Evolutionary conservation across 2,888 invertebrate genomes (phyloP).

Genomic region (Therioaphis trifolii): DNA sequence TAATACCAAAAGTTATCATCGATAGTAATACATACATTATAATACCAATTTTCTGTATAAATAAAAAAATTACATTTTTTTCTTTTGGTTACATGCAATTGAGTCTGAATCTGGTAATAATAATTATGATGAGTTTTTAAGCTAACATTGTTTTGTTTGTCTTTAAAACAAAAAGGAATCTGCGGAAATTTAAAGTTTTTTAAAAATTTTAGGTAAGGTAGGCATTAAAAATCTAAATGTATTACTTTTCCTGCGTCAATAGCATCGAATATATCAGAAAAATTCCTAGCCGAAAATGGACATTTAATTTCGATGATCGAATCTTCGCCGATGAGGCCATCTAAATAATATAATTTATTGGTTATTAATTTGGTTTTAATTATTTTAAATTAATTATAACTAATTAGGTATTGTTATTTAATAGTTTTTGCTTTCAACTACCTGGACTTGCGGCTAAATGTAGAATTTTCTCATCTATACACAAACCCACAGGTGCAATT

Average conservation of each 20-base stretch:
- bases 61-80: constrained; percentile 26
- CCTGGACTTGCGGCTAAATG: no score
- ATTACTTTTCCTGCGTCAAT: no score
- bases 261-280: no score
- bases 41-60: not conserved
- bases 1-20: constrained; percentile 18
- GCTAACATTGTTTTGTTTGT: not conserved
- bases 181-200: constrained; percentile 7
- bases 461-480: not conserved
- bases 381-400: no score
- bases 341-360: no score
- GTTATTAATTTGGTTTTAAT: no score
- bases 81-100: constrained; percentile 15
- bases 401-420: no score
- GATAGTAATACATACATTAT: not conserved
- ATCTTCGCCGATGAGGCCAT: no score
- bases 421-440: no score
- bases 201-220: not conserved
- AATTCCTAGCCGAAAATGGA: no score
- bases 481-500: not conserved
- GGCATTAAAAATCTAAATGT: constrained; percentile 7
- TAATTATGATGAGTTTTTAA: constrained; percentile 16
- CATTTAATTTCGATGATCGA: no score
- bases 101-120: not conserved
- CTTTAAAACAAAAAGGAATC: constrained; percentile 3